Base-by-base conservation (phyloP, 1,140 invertebrate species). In the Microplitis mediator region DNA sequence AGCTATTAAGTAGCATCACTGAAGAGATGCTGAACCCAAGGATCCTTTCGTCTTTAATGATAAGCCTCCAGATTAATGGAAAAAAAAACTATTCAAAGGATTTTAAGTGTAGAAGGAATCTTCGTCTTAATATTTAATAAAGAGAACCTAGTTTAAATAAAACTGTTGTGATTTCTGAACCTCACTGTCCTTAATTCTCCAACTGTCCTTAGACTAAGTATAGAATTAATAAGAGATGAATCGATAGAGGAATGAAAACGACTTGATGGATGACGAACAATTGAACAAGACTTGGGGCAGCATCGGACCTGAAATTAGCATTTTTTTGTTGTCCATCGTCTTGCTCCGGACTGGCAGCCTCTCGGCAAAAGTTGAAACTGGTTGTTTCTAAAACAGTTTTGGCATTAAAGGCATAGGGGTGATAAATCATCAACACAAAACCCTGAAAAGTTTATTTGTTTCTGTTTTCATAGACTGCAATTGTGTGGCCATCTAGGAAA, bases 401-500 rank as follows among this genome's bases (percentile, higher is more conserved):
- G 35, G 35, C 32, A 36, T 63, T 63, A 54, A 54, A 58, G 23
- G 39, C 39, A 64, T n/a, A 35, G 31, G 14, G 34, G 62, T 35
- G 64, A 61, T 69, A 58, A 77, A 79, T 74, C 50, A 77, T 67
- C 14, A 75, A 76, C 11, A 77, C 74, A 72, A 77, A 72, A 23
- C 52, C 72, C 74, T 80, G 35, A 75, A 77, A 80, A 68, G 13
- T 84, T 81, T 81, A 84, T 86, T 45, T 45, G 6, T 45, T 45
- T 9, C 6, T 8, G 39, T 9, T 45, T 45, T 88, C 89, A 96
- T 87, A 95, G 88, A 82, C 88, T 89, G 89, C 95, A 97, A 83
- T 97, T 94, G 83, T 96, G 94, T 56, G 95, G 92, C 92, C 93
- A 97, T 76, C 97, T 89, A 9, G 97, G 97, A 88, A 98, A 99